These are phyloP conservation scores for Tachysurus fulvidraco DNA, from an alignment of 2,113 vertebrate genomes.

Conservation along the genomic window DNA sequence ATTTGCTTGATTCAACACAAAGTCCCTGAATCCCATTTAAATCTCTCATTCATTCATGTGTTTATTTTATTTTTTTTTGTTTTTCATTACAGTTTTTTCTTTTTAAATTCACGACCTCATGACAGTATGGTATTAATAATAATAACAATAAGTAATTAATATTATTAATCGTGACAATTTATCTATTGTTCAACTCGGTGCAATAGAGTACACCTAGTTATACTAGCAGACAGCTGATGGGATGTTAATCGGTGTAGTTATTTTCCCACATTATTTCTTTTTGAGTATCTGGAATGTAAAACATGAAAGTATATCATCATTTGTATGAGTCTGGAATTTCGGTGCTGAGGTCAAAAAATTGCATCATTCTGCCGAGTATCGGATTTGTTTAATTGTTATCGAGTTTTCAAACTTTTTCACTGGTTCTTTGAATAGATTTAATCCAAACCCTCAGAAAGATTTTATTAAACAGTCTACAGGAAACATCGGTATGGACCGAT, in stretches of 20 bases:
- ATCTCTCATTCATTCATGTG: neutral
- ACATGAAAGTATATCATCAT: too few relatives aligned
- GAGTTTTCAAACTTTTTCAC: neutral
- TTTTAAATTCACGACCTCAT: too few relatives aligned
- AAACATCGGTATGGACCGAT: neutral
- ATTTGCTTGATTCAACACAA: neutral
- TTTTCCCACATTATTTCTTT: neutral
- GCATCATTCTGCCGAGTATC: neutral
- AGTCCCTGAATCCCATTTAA: neutral
- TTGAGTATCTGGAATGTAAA: too few relatives aligned
- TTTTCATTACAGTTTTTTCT: too few relatives aligned
- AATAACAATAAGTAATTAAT: neutral
- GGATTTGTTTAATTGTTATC: too few relatives aligned
- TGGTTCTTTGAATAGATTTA: neutral
- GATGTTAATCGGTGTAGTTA: neutral
- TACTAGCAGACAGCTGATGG: neutral
- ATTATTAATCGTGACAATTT: neutral
- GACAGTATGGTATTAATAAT: too few relatives aligned
- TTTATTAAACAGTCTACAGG: neutral
- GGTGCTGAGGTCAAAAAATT: neutral
- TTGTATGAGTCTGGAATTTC: neutral
- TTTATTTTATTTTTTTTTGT: too few relatives aligned
- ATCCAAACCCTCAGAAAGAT: neutral
- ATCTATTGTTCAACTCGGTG: neutral
- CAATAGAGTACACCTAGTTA: neutral